Evolutionary conservation across 92 coral and sea anemone genomes (phyloP).

Genomic region (Actinostola sp.): DNA sequence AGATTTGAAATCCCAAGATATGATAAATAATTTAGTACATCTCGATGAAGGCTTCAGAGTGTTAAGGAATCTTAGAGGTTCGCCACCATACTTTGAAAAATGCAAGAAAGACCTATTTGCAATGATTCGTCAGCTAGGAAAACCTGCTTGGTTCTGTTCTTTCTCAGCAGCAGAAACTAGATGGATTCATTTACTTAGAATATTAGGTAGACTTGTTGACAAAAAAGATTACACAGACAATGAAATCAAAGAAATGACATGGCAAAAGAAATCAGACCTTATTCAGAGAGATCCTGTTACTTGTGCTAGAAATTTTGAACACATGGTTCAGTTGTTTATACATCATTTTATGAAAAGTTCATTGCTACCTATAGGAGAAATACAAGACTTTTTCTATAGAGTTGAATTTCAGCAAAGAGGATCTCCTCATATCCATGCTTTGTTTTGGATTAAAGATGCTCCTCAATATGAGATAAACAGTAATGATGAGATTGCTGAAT

Average conservation of each 20-base stretch:
- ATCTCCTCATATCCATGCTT: constrained; percentile 62
- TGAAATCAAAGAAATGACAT: constrained; percentile 54
- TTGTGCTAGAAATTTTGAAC: constrained; percentile 74
- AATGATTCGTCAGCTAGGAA: constrained; percentile 71
- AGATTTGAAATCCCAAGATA: too few relatives aligned
- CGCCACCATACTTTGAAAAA: too few relatives aligned
- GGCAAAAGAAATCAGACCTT: constrained; percentile 72
- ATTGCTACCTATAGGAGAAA: constrained; percentile 55
- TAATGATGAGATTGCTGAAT: constrained; percentile 33
- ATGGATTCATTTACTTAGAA: too few relatives aligned
- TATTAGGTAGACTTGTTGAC: too few relatives aligned
- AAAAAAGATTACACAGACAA: too few relatives aligned
- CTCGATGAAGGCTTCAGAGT: too few relatives aligned
- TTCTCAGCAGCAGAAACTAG: too few relatives aligned
- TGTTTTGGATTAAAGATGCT: constrained; percentile 57
- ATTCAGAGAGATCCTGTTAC: constrained; percentile 71
- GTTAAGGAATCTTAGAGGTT: too few relatives aligned
- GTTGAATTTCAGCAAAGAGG: constrained; percentile 76
- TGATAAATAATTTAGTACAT: too few relatives aligned
- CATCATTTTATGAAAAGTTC: constrained; percentile 46
- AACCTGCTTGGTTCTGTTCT: too few relatives aligned
- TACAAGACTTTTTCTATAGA: constrained; percentile 56
- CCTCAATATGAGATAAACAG: constrained; percentile 35
- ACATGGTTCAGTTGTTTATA: constrained; percentile 66
- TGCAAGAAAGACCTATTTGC: constrained; percentile 69